Base-by-base conservation (phyloP, 2,113 vertebrate species). In the Plestiodon gilberti region DNA sequence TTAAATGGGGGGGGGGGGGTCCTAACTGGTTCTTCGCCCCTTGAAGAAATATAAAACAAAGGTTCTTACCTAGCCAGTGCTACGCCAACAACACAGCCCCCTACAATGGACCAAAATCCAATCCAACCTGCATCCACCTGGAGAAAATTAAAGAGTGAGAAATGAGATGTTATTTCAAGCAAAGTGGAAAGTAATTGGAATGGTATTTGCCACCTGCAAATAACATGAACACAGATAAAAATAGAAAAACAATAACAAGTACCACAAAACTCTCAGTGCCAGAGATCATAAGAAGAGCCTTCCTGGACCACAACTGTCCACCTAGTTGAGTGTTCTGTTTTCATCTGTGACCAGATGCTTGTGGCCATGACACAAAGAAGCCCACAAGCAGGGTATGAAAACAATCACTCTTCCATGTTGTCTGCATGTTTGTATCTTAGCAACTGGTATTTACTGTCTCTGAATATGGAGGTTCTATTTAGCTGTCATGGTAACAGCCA, bases 91-190 rank as follows among this genome's bases (percentile, higher is more conserved):
- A 99, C 96, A 94, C 98, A 99, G 78, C 99, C 98, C 78, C 98
- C 99, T 82, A 99, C 95, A 74, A 97, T 96, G 40, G 99, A 99
- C 98, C 98, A 99, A 96, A 99, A 99, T 85, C 98, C 99, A 92
- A 99, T 98, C 98, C 98, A 99, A 90, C 99, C 99, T 77, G 98
- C 99, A 90, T 99, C 98, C 87, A 99, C 98, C 99, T 99, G 92
- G 87, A 78, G 84, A 52, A 65, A 79, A 94, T 89, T 88, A 90
- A 83, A 91, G 67, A 33, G 81, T 43, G 86, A 61, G 88, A 93
- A 93, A 83, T 30, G 85, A 82, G 71, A 75, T 73, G 10, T 82
- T 88, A 78, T 64, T 89, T 88, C 82, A 65, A 87, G 83, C 89
- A 90, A 30, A 64, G 88, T 20, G 82, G 57, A 76, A 64, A 61